A percentile compares a stretch with the other conserved stretches of the same genome.
These are phyloP conservation scores for Myrmophylax atrothorax DNA, from an alignment of 2,113 vertebrate species.

Conservation along the genomic window DNA sequence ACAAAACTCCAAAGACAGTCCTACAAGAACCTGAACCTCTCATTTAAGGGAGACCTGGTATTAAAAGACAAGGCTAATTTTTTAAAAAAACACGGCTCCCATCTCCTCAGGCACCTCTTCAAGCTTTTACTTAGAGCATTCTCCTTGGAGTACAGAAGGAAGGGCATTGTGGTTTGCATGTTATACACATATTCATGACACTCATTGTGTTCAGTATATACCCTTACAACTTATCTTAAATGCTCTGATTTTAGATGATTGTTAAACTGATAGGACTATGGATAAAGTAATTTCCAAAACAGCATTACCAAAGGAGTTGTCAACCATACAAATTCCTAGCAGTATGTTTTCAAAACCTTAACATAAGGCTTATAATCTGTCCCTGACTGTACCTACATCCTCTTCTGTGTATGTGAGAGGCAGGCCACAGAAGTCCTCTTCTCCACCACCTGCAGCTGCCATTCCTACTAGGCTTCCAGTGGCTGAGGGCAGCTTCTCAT, in stretches of 20 bases:
- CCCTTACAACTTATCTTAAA: background rate
- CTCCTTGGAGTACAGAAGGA: background rate
- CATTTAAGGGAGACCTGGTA: background rate
- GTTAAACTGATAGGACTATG: background rate
- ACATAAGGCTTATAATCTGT: background rate
- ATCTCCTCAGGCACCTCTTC: background rate
- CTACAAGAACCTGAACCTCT: background rate
- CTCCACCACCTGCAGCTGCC: background rate
- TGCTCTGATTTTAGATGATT: background rate
- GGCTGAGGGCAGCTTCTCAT: rapidly evolving
- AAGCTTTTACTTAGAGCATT: background rate
- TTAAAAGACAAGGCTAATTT: background rate
- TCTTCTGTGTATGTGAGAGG: background rate
- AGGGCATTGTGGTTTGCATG: background rate
- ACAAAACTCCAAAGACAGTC: background rate
- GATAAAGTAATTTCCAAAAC: background rate
- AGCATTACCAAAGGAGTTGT: background rate
- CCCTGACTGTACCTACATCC: background rate
- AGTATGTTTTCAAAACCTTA: background rate
- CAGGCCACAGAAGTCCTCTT: background rate
- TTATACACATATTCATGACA: background rate
- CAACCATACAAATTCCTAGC: rapidly evolving
- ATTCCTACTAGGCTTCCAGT: background rate
- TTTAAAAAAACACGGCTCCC: background rate
- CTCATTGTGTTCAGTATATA: background rate